These are phyloP conservation scores for Triplophysa bombifrons DNA, from an alignment of 2,797 vertebrate species.

Conservation along the genomic window DNA sequence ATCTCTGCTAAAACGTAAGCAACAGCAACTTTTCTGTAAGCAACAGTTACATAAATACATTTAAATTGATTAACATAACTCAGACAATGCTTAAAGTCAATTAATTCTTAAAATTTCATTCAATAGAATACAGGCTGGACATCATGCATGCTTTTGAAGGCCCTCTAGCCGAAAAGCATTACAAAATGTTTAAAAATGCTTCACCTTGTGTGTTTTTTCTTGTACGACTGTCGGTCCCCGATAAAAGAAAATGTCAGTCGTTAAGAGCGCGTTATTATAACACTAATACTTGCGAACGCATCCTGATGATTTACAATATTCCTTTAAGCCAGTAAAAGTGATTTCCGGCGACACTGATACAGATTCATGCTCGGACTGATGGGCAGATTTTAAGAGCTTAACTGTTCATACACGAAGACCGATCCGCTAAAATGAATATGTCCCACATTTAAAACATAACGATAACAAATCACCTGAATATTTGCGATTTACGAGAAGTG, in stretches of 20 bases:
- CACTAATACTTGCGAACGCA: conserved; percentile 19
- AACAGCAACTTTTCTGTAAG: too few relatives aligned
- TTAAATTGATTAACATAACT: too few relatives aligned
- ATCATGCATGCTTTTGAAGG: conserved; percentile 11
- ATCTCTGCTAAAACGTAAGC: too few relatives aligned
- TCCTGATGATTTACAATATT: conserved; percentile 36
- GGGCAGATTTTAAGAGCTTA: neutral
- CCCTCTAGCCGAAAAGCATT: neutral
- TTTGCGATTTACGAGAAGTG: neutral
- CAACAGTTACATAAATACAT: too few relatives aligned
- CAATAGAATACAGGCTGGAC: too few relatives aligned
- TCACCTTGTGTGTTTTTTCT: neutral
- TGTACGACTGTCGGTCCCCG: neutral
- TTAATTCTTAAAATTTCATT: too few relatives aligned
- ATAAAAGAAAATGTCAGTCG: neutral
- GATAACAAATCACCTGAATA: neutral
- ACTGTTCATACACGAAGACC: neutral
- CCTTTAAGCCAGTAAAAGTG: conserved; percentile 27
- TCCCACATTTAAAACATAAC: neutral
- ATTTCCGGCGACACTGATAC: conserved; percentile 40
- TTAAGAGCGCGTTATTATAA: neutral
- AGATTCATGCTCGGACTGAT: neutral
- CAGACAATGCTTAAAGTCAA: too few relatives aligned
- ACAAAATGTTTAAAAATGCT: neutral
- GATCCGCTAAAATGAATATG: neutral